These are phyloP conservation scores for Kryptolebias marmoratus DNA, from an alignment of 2,113 vertebrate species.

Conservation along the genomic window DNA sequence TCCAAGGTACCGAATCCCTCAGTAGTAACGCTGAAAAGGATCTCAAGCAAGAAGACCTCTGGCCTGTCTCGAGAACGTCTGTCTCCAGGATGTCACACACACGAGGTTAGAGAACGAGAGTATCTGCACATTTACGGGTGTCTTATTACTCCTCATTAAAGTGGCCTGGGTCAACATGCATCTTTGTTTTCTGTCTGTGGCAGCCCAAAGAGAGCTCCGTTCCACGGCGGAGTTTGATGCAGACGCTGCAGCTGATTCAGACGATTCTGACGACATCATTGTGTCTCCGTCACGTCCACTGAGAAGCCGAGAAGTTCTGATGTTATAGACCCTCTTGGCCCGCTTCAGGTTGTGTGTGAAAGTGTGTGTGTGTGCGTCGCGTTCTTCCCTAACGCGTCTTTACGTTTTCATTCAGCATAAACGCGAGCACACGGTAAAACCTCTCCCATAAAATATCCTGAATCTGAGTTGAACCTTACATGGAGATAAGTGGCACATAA, in stretches of 20 bases:
- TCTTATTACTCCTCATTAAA: background rate
- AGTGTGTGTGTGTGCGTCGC: background rate
- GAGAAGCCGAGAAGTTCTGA: slow-evolving; percentile 72
- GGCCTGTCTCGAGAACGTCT: slow-evolving; percentile 1
- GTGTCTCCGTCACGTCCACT: slow-evolving; percentile 75
- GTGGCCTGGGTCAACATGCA: background rate
- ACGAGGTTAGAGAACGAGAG: slow-evolving; percentile 35
- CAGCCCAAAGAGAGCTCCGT: slow-evolving; percentile 54
- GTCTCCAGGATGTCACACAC: slow-evolving; percentile 19
- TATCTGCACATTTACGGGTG: background rate
- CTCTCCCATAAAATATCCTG: slow-evolving; percentile 14
- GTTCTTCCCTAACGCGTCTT: background rate
- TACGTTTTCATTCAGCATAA: background rate
- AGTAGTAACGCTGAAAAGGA: slow-evolving; percentile 32
- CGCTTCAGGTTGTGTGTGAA: background rate
- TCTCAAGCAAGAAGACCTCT: slow-evolving; percentile 14
- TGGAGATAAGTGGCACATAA: slow-evolving; percentile 8
- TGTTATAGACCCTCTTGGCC: slow-evolving; percentile 38
- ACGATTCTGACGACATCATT: slow-evolving; percentile 88
- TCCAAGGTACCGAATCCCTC: slow-evolving; percentile 16
- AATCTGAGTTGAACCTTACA: background rate
- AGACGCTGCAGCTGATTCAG: slow-evolving; percentile 75
- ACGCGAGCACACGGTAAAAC: background rate
- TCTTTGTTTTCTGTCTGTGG: slow-evolving; percentile 21
- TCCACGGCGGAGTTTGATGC: background rate